phyloP scores from a whole-genome alignment of 2,888 invertebrate species.

The Amblyjoppa fuscipennis region DNA sequence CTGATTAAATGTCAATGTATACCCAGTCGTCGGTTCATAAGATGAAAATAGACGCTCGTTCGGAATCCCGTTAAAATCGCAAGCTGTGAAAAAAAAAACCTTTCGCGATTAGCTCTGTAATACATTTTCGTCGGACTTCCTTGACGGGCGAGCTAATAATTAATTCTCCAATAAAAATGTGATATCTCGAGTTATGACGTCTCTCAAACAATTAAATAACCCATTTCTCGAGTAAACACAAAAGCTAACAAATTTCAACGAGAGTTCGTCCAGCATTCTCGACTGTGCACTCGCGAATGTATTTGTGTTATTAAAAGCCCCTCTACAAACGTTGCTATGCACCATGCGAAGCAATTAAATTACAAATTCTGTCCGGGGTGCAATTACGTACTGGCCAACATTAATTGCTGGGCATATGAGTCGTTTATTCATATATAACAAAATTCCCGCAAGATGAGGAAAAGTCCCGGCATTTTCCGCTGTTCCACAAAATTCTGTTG shows the following conservation, averaged over 20 bases:
- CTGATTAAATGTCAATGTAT: no score
- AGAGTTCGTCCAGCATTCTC: background rate
- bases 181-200: no score
- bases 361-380: background rate
- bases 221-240: background rate
- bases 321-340: background rate
- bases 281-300: background rate
- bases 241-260: background rate
- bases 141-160: no score
- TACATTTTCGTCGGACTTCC: no score
- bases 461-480: constrained; percentile 41
- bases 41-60: no score
- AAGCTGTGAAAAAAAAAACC: no score
- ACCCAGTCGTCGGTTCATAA: no score
- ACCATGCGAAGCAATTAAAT: background rate
- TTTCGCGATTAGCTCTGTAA: no score
- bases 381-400: background rate
- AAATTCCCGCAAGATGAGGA: constrained; percentile 34
- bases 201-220: background rate
- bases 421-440: constrained; percentile 40
- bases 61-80: no score
- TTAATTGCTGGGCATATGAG: constrained; percentile 30
- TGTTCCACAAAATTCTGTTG: constrained; percentile 7
- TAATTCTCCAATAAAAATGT: no score
- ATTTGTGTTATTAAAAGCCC: background rate